phyloP scores from a whole-genome alignment of 2,113 vertebrate genomes.

The Coryphaenoides rupestris region DNA sequence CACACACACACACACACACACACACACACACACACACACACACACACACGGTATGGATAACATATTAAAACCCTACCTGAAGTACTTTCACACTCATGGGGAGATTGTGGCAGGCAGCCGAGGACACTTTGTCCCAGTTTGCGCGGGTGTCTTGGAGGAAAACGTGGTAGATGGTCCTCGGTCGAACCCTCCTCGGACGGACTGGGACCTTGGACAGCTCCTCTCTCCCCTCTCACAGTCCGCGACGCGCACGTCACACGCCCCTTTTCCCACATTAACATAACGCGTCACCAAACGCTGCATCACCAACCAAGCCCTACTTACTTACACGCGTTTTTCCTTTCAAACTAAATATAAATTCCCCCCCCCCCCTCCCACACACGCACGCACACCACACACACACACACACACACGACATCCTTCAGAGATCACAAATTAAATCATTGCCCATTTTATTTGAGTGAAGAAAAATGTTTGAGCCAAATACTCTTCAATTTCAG shows the following conservation, averaged over 20 bases:
- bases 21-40: too few species aligned
- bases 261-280: constrained; percentile 65
- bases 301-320: too few species aligned
- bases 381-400: too few species aligned
- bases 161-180: constrained; percentile 4
- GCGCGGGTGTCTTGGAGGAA: constrained; percentile 2
- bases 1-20: too few species aligned
- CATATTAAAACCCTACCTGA: constrained; percentile 39
- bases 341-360: background rate
- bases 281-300: constrained; percentile 48
- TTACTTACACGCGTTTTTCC: background rate
- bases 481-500: background rate
- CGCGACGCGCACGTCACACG: constrained; percentile 56
- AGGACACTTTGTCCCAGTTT: background rate
- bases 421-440: too few species aligned
- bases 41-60: background rate
- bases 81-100: constrained; percentile 46
- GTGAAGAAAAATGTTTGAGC: background rate
- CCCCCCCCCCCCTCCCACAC: too few species aligned
- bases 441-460: too few species aligned
- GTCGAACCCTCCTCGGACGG: constrained; percentile 10
- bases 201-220: constrained; percentile 33
- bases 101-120: too few species aligned
- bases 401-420: too few species aligned
- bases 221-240: constrained; percentile 78